Conservation (phyloP, 2,797 vertebrate genomes). For the Onychomys torridus region DNA sequence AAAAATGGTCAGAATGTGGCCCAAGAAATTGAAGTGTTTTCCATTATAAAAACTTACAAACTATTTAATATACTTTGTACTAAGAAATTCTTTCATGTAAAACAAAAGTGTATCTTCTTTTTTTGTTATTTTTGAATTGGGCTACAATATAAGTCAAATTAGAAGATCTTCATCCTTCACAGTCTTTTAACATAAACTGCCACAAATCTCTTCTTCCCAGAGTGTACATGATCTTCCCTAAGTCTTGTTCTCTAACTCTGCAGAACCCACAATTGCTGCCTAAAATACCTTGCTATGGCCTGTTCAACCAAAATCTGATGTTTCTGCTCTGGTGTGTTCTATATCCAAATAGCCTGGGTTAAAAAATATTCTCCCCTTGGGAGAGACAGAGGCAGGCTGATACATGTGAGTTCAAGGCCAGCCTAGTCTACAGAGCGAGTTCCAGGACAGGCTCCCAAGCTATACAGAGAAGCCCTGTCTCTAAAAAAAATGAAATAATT, state of each 20-base stretch:
- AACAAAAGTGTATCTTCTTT: constrained; percentile 12
- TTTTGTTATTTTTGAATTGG: constrained; percentile 9
- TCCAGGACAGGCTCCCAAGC: too few relatives aligned
- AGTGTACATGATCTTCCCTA: constrained; percentile 21
- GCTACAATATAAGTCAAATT: constrained; percentile 16
- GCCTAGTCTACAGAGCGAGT: too few relatives aligned
- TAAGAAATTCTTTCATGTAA: constrained; percentile 35
- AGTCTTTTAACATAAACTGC: constrained; percentile 12
- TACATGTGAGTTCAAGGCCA: too few relatives aligned
- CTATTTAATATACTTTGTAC: constrained; percentile 8
- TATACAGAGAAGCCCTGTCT: too few relatives aligned
- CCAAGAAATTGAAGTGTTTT: constrained; percentile 42
- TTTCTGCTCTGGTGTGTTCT: constrained; percentile 46
- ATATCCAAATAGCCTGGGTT: neutral
- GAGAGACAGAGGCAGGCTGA: too few relatives aligned
- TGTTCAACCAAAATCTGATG: constrained; percentile 7
- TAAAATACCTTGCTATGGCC: neutral
- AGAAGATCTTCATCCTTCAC: constrained; percentile 19
- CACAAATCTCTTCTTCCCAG: neutral
- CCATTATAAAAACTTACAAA: constrained; percentile 32
- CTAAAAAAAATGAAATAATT: too few relatives aligned
- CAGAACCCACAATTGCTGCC: neutral
- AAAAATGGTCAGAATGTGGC: neutral
- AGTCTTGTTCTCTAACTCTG: constrained; percentile 30
- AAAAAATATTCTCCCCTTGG: neutral